phyloP scores from a whole-genome alignment of 2,113 vertebrate genomes.

The Cairina moschata region DNA sequence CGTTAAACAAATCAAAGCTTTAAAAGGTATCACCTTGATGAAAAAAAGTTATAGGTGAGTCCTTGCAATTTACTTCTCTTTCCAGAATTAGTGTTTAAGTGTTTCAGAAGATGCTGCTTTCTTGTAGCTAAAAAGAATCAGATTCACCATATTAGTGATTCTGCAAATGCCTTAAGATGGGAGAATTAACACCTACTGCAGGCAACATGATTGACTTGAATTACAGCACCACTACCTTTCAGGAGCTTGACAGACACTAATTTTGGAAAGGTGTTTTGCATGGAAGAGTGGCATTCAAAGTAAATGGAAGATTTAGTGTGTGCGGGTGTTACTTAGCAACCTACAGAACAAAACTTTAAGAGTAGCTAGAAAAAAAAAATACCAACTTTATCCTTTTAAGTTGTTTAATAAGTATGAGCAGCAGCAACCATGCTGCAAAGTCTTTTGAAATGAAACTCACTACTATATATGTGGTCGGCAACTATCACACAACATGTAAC shows the following conservation, averaged over 20 bases:
- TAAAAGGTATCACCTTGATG: neutral
- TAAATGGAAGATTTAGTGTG: constrained; percentile 19
- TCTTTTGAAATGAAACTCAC: neutral
- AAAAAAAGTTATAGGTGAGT: neutral
- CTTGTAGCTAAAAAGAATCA: neutral
- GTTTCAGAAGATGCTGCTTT: neutral
- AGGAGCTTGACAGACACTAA: constrained; percentile 62
- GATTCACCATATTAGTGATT: constrained; percentile 11
- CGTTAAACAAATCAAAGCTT: neutral
- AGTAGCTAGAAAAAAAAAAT: constrained; percentile 43
- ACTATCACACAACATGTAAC: neutral
- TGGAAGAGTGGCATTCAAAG: constrained; percentile 43
- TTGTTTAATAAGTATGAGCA: constrained; percentile 16
- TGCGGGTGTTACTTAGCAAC: constrained; percentile 64
- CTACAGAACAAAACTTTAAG: constrained; percentile 14
- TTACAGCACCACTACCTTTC: constrained; percentile 40
- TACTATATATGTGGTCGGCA: neutral
- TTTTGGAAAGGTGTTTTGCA: constrained; percentile 68
- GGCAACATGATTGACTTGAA: constrained; percentile 57
- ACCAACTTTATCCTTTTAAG: neutral
- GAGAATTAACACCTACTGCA: constrained; percentile 44
- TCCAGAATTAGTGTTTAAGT: neutral
- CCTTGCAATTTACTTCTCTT: neutral
- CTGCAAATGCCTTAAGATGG: neutral
- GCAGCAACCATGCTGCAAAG: constrained; percentile 6